These are phyloP conservation scores for Drosophila sp. DNA, from an alignment of 1,140 invertebrate species.

Conservation along the genomic window DNA sequence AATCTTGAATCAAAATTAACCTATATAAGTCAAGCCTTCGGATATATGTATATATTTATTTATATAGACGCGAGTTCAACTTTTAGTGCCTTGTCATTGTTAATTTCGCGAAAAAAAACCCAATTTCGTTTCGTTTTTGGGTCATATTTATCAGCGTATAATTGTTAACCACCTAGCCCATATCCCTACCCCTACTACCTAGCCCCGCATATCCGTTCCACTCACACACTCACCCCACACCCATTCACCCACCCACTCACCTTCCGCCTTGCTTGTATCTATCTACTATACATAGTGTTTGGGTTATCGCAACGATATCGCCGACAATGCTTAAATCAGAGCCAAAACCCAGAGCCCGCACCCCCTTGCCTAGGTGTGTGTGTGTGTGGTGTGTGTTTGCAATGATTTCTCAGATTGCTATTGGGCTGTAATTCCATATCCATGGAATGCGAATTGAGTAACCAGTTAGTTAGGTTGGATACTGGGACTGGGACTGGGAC, in stretches of 20 bases:
- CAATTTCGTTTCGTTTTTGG: background rate
- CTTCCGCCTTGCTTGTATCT: slow-evolving; percentile 7
- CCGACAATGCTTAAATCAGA: slow-evolving; percentile 65
- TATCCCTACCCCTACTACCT: background rate
- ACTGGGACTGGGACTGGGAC: background rate
- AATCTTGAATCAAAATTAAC: background rate
- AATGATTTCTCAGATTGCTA: slow-evolving; percentile 4
- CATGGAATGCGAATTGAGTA: slow-evolving; percentile 11
- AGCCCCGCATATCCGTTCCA: too few species aligned
- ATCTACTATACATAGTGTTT: slow-evolving; percentile 43
- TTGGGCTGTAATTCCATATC: slow-evolving; percentile 4
- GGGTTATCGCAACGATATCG: slow-evolving; percentile 71
- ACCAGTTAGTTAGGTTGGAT: background rate
- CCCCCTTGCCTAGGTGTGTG: slow-evolving; percentile 49
- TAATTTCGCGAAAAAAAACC: slow-evolving; percentile 5
- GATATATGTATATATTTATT: background rate
- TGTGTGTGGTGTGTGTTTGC: slow-evolving; percentile 13
- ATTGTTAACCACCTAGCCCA: slow-evolving; percentile 9
- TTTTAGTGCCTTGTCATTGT: slow-evolving; percentile 9
- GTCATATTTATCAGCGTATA: slow-evolving; percentile 8
- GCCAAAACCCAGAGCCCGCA: slow-evolving; percentile 10
- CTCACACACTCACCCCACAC: background rate
- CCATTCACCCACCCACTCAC: background rate
- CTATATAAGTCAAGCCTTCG: background rate
- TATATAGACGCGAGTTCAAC: background rate